Conservation (phyloP, 30 jellyfish, hydroid and myxozoan genomes). For the Morbakka virulenta region DNA sequence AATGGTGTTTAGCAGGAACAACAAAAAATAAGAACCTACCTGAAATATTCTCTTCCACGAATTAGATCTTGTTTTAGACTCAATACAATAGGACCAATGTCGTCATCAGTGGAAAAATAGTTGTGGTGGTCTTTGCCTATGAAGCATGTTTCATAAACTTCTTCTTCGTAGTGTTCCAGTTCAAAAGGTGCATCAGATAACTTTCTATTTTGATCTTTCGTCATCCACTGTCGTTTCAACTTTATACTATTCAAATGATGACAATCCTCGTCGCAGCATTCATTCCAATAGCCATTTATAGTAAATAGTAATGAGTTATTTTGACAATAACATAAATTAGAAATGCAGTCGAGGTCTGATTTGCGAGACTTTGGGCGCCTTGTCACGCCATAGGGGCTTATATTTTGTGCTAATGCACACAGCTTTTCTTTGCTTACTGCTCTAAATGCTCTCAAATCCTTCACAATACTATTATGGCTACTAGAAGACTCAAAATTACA, state of each 20-base stretch:
- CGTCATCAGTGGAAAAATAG: conserved; percentile 74
- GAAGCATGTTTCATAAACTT: conserved; percentile 82
- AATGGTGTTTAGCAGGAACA: too few relatives aligned
- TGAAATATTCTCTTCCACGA: conserved; percentile 56
- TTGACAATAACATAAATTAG: conserved; percentile 58
- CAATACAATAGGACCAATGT: conserved; percentile 69
- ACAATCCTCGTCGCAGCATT: conserved; percentile 74
- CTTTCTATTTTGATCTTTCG: conserved; percentile 46
- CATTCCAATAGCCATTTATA: conserved; percentile 77
- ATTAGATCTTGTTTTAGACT: conserved; percentile 82
- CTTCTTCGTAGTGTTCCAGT: conserved; percentile 90
- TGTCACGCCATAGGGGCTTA: conserved; percentile 47
- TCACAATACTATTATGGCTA: conserved; percentile 59
- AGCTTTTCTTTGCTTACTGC: conserved; percentile 57
- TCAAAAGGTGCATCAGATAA: conserved; percentile 59
- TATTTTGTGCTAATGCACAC: conserved; percentile 23
- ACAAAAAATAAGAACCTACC: too few relatives aligned
- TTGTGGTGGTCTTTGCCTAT: conserved; percentile 69
- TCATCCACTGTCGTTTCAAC: conserved; percentile 26
- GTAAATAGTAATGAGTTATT: conserved; percentile 29
- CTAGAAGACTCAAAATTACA: conserved; percentile 71
- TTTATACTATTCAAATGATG: conserved; percentile 50
- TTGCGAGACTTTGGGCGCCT: conserved; percentile 17
- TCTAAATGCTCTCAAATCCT: conserved; percentile 70
- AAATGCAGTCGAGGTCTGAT: not conserved